Percentiles rank a stretch among this genome's conserved stretches.
Evolutionary conservation across 92 coral and sea anemone genomes (phyloP).

Genomic region (Desmophyllum pertusum): DNA sequence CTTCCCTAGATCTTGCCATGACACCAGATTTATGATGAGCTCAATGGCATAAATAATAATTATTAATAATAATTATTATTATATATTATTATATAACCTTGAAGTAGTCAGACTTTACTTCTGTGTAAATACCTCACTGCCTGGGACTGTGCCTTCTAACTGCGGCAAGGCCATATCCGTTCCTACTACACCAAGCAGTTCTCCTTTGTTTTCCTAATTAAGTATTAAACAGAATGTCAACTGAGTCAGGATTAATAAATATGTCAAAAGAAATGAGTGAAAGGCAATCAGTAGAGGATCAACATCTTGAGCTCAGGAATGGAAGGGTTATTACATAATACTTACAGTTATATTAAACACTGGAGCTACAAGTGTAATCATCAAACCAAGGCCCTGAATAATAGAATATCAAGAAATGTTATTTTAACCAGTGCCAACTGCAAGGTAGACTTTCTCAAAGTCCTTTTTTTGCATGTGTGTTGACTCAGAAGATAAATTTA

Average conservation of each 20-base stretch:
- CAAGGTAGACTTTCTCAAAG: neutral
- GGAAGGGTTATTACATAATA: neutral
- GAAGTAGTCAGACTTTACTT: too few relatives aligned
- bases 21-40: too few relatives aligned
- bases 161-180: constrained; percentile 83
- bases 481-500: neutral
- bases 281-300: neutral
- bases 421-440: neutral
- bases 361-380: constrained; percentile 91
- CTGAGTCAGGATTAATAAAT: too few relatives aligned
- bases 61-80: neutral
- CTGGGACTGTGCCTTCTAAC: constrained; percentile 66
- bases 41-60: too few relatives aligned
- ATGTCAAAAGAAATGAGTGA: neutral
- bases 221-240: neutral
- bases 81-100: neutral
- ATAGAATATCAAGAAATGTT: neutral
- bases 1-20: too few relatives aligned
- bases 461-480: too few relatives aligned
- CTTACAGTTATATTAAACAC: constrained; percentile 72
- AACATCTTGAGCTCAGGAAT: neutral
- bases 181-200: constrained; percentile 93
- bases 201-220: constrained; percentile 26
- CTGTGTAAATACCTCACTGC: constrained; percentile 47
- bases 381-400: constrained; percentile 89